Evolutionary conservation across 2,888 invertebrate species (phyloP).

Genomic region (Sphaeridia pumilis): DNA sequence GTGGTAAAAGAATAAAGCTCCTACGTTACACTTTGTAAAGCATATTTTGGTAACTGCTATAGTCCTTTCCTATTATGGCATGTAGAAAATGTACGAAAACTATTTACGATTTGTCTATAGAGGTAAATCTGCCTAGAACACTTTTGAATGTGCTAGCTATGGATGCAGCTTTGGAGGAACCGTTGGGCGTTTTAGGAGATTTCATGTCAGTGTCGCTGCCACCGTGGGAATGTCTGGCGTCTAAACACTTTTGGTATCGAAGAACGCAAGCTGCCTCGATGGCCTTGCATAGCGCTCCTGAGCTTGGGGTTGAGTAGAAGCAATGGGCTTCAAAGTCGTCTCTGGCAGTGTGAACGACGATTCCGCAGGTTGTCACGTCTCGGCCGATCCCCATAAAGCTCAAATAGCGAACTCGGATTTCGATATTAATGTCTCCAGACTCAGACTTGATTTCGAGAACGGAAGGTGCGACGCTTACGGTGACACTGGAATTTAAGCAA

Average conservation of each 20-base stretch:
- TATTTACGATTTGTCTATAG: conserved; percentile 15
- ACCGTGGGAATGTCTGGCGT: conserved; percentile 57
- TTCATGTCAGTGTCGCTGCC: conserved; percentile 6
- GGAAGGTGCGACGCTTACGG: conserved; percentile 31
- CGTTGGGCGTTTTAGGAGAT: conserved; percentile 15
- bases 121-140: conserved; percentile 23
- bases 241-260: conserved; percentile 73
- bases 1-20: too few species aligned
- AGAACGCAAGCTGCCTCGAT: conserved; percentile 80
- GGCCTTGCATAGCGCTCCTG: conserved; percentile 91
- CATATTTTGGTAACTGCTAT: too few species aligned
- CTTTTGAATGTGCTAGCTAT: conserved; percentile 30
- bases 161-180: conserved; percentile 25
- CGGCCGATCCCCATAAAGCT: conserved; percentile 95
- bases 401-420: conserved; percentile 87
- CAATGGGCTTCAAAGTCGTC: conserved; percentile 89
- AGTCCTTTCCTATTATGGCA: too few species aligned
- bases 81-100: background rate
- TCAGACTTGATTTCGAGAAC: conserved; percentile 26
- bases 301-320: conserved; percentile 91
- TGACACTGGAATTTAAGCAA: conserved; percentile 19
- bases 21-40: too few species aligned
- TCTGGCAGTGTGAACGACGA: conserved; percentile 75
- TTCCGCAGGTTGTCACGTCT: conserved; percentile 87
- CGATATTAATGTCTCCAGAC: conserved; percentile 52